Base-by-base conservation (phyloP, 23 tunicate genomes). In the Corella eumyota region DNA sequence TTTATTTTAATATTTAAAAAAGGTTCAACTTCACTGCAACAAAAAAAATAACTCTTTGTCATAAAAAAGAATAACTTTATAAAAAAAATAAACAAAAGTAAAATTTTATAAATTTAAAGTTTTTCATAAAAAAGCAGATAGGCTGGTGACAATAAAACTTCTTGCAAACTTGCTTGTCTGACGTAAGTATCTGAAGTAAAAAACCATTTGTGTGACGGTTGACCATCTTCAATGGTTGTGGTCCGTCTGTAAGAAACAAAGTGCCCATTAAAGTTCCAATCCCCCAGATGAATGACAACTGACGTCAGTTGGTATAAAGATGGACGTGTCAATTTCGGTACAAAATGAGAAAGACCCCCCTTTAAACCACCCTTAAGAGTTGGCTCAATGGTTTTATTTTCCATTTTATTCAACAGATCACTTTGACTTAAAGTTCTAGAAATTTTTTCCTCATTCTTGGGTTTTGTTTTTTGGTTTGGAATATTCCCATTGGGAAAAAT, bases 81-180 rank as follows among this genome's bases (percentile, higher is more conserved):
- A n/a, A n/a, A n/a, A n/a, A n/a, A n/a, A n/a, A n/a, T n/a, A n/a
- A n/a, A n/a, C n/a, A n/a, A n/a, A n/a, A n/a, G n/a, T n/a, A n/a
- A n/a, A n/a, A n/a, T n/a, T n/a, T n/a, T n/a, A n/a, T n/a, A n/a
- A n/a, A n/a, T n/a, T n/a, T n/a, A n/a, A n/a, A n/a, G n/a, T n/a
- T 63, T 78, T 60, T 88, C 88, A 73, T 88, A 88, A 37, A 88
- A 78, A 4, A 88, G 44, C 81, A 88, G 73, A 46, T 88, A 88
- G 25, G 88, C 96, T 4, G 81, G 61, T 31, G 50, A 64, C 0
- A 62, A 30, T 30, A 88, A 67, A 25, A 88, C 96, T 25, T 78
- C 74, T 19, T 50, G 52, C 3, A 71, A 29, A n/a, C 58, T 66
- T 17, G 51, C 73, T 34, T 60, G 37, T 50, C 60, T 48, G 17